Conservation (phyloP, 92 coral and sea anemone genomes). For the Galaxea fascicularis region DNA sequence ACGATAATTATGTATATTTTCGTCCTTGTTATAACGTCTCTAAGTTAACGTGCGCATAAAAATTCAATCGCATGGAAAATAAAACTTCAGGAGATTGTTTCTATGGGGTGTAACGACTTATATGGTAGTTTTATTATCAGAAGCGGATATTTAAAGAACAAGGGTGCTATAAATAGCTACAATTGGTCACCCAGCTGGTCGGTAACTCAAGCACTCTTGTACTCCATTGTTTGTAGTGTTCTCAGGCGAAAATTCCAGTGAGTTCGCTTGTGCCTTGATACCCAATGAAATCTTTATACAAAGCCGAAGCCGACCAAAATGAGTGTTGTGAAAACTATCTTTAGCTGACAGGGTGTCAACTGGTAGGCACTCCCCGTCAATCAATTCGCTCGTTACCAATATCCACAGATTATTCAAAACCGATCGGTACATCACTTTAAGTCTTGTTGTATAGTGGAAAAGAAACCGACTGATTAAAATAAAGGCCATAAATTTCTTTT, state of each 20-base stretch:
- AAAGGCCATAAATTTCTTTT: no score
- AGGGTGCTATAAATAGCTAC: slow-evolving; percentile 20
- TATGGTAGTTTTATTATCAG: background rate
- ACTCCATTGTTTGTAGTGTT: background rate
- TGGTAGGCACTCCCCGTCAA: no score
- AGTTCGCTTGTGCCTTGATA: background rate
- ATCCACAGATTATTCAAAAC: no score
- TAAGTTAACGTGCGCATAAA: background rate
- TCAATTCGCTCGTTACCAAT: no score
- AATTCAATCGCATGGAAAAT: background rate
- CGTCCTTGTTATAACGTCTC: background rate
- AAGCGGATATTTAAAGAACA: slow-evolving; percentile 11
- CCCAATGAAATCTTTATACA: no score
- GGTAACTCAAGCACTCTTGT: background rate
- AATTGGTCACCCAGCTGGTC: slow-evolving; percentile 1
- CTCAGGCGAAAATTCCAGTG: background rate
- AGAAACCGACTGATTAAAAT: no score
- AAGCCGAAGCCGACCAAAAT: no score
- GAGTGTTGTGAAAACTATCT: no score
- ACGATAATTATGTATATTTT: background rate
- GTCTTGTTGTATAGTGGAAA: no score
- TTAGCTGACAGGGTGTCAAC: no score
- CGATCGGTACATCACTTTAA: no score
- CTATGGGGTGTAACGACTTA: background rate
- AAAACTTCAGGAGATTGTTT: background rate